phyloP scores from a whole-genome alignment of 2,797 vertebrate species.

The Hemitrygon akajei region DNA sequence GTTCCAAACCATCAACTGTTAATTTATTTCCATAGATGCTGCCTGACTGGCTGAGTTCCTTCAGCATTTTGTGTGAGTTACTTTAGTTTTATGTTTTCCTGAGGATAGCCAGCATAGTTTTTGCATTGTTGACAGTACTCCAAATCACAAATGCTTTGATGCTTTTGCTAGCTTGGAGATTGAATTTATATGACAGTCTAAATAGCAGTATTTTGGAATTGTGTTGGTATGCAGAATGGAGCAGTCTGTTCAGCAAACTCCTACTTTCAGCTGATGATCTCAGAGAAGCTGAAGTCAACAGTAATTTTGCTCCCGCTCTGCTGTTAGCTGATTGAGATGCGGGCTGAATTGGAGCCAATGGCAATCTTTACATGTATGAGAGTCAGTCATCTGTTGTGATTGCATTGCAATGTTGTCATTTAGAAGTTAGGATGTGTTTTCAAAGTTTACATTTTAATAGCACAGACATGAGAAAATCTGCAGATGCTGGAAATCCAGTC shows the following conservation, averaged over 20 bases:
- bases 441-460: background rate
- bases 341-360: background rate
- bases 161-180: background rate
- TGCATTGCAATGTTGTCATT: background rate
- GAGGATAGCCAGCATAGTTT: background rate
- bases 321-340: background rate
- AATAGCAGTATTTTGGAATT: background rate
- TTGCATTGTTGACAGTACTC: background rate
- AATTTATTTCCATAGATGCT: too few species aligned
- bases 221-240: background rate
- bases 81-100: background rate
- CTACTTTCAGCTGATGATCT: background rate
- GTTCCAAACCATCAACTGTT: too few species aligned
- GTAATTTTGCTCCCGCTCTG: background rate
- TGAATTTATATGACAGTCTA: background rate
- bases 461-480: background rate
- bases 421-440: background rate
- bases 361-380: background rate
- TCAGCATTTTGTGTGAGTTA: too few species aligned
- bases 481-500: too few species aligned
- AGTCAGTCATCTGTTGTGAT: background rate
- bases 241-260: background rate
- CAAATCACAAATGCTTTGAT: slow-evolving; percentile 4
- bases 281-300: background rate
- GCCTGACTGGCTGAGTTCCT: too few species aligned